A percentile compares a stretch with the other conserved stretches of the same genome.
Conservation (phyloP, 1,140 invertebrate genomes). For the Adoxophyes honmai region DNA sequence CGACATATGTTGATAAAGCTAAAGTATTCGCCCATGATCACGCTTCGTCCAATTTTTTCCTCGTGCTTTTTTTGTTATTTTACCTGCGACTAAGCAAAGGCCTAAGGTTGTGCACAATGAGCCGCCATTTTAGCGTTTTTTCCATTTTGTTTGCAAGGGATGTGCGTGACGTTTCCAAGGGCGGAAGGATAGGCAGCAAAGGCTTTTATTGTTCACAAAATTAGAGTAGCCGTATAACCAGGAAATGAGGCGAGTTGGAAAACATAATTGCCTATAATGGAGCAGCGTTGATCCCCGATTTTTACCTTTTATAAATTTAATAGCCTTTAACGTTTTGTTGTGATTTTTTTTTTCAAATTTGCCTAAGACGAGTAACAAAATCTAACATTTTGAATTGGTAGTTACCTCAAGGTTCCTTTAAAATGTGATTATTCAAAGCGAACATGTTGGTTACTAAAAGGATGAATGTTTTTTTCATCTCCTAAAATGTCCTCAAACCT, state of each 20-base stretch:
- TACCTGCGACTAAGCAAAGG: constrained; percentile 54
- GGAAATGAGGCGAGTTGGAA: constrained; percentile 36
- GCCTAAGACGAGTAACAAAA: too few species aligned
- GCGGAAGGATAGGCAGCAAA: constrained; percentile 64
- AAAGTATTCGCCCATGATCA: constrained; percentile 51
- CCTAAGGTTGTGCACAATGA: constrained; percentile 43
- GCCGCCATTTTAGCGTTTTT: constrained; percentile 50
- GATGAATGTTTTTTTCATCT: too few species aligned
- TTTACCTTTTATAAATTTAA: background rate
- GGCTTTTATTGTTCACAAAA: constrained; percentile 53
- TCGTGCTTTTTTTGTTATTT: constrained; percentile 36
- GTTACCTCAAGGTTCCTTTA: too few species aligned
- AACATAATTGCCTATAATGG: constrained; percentile 9
- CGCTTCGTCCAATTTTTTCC: constrained; percentile 49
- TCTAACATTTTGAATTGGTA: too few species aligned
- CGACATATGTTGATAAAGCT: constrained; percentile 63
- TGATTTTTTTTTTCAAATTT: too few species aligned
- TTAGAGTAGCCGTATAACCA: constrained; percentile 41
- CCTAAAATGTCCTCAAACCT: too few species aligned
- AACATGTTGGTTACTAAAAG: too few species aligned
- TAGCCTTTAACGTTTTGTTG: too few species aligned
- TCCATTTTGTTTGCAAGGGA: constrained; percentile 59
- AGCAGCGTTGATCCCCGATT: background rate
- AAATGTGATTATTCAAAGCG: too few species aligned
- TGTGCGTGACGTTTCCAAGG: constrained; percentile 65